Percentiles rank a stretch among this genome's conserved stretches.
Conservation (phyloP, 2,888 invertebrate species). For the Ceriagrion tenellum region DNA sequence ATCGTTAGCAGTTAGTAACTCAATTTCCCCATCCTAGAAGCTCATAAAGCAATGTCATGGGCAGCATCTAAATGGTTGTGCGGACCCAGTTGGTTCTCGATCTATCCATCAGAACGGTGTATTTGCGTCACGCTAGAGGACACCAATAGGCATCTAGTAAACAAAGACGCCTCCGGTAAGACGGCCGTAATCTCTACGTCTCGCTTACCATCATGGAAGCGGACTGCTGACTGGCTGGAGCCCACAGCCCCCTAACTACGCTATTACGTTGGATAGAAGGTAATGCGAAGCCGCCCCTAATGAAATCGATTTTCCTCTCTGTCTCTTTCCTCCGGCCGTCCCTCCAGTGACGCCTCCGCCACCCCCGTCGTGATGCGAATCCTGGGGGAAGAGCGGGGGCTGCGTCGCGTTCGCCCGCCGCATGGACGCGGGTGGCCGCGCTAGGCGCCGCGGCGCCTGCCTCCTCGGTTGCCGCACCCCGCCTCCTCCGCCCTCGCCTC, state of each 20-base stretch:
- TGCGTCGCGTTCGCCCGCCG: slow-evolving; percentile 56
- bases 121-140: no score
- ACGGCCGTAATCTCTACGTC: no score
- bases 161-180: no score
- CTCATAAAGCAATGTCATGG: no score
- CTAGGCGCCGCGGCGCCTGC: slow-evolving; percentile 66
- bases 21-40: no score
- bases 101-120: no score
- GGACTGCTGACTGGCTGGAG: neutral
- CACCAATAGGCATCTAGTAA: neutral
- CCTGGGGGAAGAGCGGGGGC: slow-evolving; percentile 65
- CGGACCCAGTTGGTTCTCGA: no score
- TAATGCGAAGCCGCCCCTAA: neutral
- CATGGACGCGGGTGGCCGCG: slow-evolving; percentile 65
- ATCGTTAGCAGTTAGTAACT: no score
- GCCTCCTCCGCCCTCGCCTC: slow-evolving; percentile 69
- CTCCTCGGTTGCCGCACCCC: slow-evolving; percentile 62
- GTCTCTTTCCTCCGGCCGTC: neutral
- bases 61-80: no score
- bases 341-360: slow-evolving; percentile 48
- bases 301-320: neutral
- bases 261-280: neutral
- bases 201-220: neutral
- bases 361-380: slow-evolving; percentile 61
- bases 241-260: neutral